Evolutionary conservation across 2,888 invertebrate species (phyloP).

Genomic region (Thalpophila matura): DNA sequence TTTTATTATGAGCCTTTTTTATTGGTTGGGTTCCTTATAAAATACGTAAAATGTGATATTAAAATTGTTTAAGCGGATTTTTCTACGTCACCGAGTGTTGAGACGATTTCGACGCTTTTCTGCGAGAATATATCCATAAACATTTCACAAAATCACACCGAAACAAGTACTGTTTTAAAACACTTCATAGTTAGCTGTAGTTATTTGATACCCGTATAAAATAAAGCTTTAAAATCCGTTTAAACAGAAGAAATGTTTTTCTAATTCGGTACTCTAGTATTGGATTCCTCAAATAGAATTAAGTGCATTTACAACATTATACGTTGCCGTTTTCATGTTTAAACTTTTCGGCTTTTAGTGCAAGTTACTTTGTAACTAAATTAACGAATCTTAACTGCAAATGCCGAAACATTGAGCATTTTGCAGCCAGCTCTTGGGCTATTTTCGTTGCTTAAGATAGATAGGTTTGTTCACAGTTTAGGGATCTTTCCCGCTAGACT

Average conservation of each 20-base stretch:
- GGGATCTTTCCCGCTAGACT: too few species aligned
- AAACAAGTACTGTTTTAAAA: too few species aligned
- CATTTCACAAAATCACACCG: too few species aligned
- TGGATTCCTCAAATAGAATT: not conserved
- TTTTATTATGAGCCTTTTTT: constrained; percentile 53
- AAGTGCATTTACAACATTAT: not conserved
- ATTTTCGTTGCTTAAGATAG: constrained; percentile 9
- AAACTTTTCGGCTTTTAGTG: not conserved
- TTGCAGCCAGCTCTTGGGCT: constrained; percentile 2
- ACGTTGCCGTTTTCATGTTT: not conserved
- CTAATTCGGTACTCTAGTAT: not conserved
- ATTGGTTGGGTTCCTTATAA: constrained; percentile 51
- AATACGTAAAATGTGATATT: constrained; percentile 1
- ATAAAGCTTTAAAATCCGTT: not conserved
- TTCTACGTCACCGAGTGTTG: not conserved
- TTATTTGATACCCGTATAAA: too few species aligned
- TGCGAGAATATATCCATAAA: too few species aligned
- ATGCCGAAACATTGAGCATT: not conserved
- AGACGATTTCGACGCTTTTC: not conserved
- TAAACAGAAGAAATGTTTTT: not conserved
- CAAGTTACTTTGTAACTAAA: constrained; percentile 7
- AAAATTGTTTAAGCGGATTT: not conserved
- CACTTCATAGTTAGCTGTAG: too few species aligned
- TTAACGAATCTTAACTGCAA: not conserved
- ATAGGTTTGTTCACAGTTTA: constrained; percentile 1